Percentiles rank a stretch among this genome's conserved stretches.
These are phyloP conservation scores for Hoplodrina ambigua DNA, from an alignment of 2,888 invertebrate species.

Conservation along the genomic window DNA sequence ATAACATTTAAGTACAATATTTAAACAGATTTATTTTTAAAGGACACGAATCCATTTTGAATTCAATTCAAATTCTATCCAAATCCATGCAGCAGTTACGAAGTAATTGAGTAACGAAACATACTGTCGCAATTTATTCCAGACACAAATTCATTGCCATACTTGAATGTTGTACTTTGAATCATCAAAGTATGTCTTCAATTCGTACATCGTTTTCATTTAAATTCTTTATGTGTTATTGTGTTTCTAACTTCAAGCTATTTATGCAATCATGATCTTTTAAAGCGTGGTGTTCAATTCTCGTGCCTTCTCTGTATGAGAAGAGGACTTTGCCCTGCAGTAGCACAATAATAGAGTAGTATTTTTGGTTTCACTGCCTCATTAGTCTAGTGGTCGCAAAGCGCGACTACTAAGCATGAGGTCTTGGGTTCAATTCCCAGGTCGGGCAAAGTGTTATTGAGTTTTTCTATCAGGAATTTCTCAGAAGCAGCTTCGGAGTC, in stretches of 20 bases:
- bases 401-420: too few species aligned
- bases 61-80: not conserved
- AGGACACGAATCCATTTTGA: not conserved
- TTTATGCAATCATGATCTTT: not conserved
- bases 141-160: conserved; percentile 24
- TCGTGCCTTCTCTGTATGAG: too few species aligned
- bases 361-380: too few species aligned
- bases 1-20: not conserved
- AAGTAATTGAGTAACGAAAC: conserved; percentile 13
- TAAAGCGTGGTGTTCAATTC: too few species aligned
- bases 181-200: conserved; percentile 9
- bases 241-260: not conserved
- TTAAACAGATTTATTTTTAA: not conserved
- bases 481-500: too few species aligned
- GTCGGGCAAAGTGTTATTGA: too few species aligned
- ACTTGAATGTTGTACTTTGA: conserved; percentile 26
- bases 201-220: not conserved
- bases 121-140: conserved; percentile 25
- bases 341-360: too few species aligned
- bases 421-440: too few species aligned
- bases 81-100: conserved; percentile 12
- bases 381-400: too few species aligned
- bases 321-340: too few species aligned
- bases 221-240: not conserved
- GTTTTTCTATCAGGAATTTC: too few species aligned